Percentiles rank a stretch among this genome's conserved stretches.
Evolutionary conservation across 2,797 vertebrate genomes (phyloP).

Genomic region (Tinamus major): DNA sequence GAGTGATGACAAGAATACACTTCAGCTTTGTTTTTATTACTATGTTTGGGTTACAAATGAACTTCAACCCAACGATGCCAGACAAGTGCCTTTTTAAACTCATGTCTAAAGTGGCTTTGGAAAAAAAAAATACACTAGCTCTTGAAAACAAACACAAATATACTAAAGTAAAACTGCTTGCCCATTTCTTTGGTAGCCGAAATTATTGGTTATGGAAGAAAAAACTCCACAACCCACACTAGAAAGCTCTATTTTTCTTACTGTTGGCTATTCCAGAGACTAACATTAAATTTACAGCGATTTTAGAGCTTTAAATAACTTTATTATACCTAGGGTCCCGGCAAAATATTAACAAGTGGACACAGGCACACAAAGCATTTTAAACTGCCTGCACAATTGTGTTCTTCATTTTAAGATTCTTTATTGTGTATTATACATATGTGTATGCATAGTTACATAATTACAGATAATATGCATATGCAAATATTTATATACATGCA

Average conservation of each 20-base stretch:
- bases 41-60: slow-evolving; percentile 5
- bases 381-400: not conserved
- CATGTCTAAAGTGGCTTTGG: not conserved
- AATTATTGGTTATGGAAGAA: not conserved
- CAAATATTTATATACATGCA: not conserved
- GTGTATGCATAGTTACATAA: rapidly evolving
- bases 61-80: not conserved
- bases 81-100: not conserved
- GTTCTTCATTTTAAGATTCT: not conserved
- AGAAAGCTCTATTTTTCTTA: not conserved
- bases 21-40: not conserved
- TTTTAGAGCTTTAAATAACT: not conserved
- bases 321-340: no score
- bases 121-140: not conserved
- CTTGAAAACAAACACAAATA: not conserved
- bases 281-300: not conserved
- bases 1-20: not conserved
- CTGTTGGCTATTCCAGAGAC: not conserved
- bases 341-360: not conserved
- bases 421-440: not conserved
- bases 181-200: not conserved
- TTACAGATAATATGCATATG: not conserved
- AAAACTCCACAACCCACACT: no score
- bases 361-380: not conserved
- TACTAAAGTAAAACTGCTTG: not conserved